phyloP scores from a whole-genome alignment of 1,140 invertebrate species.

The Bombus impatiens region DNA sequence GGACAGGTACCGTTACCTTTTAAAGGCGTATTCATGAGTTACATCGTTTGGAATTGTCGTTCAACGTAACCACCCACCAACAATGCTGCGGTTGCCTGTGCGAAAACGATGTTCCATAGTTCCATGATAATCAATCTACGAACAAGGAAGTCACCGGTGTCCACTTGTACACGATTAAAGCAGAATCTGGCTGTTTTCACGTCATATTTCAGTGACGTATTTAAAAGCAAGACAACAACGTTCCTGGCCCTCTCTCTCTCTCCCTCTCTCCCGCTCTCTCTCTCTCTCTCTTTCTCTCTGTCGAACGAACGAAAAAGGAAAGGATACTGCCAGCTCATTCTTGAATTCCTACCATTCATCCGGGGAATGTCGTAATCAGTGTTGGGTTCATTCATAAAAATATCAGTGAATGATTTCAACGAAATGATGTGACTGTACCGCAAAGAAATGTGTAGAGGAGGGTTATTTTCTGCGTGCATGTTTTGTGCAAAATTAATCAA shows the following conservation, averaged over 20 bases:
- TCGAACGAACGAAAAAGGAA: conserved; percentile 27
- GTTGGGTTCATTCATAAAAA: conserved; percentile 64
- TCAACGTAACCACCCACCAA: conserved; percentile 31
- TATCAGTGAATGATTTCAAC: conserved; percentile 13
- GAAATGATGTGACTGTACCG: neutral
- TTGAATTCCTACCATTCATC: conserved; percentile 58
- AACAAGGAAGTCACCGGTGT: neutral
- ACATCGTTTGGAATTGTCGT: conserved; percentile 28
- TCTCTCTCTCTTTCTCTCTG: neutral
- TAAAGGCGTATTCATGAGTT: conserved; percentile 24
- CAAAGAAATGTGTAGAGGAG: neutral
- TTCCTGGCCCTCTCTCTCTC: neutral
- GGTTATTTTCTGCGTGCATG: neutral
- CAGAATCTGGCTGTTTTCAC: neutral
- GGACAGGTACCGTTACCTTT: conserved; percentile 36
- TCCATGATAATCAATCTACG: conserved; percentile 18
- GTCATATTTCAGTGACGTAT: conserved; percentile 5
- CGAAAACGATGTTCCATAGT: conserved; percentile 16
- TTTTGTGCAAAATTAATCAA: neutral
- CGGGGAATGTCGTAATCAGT: conserved; percentile 57
- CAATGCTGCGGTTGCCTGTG: neutral
- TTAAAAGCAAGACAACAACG: conserved; percentile 47
- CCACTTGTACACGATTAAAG: conserved; percentile 6
- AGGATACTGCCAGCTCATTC: conserved; percentile 58
- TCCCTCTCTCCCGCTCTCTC: neutral